Evolutionary conservation across 2,888 invertebrate genomes (phyloP).

Genomic region (Tachystola acroxantha): DNA sequence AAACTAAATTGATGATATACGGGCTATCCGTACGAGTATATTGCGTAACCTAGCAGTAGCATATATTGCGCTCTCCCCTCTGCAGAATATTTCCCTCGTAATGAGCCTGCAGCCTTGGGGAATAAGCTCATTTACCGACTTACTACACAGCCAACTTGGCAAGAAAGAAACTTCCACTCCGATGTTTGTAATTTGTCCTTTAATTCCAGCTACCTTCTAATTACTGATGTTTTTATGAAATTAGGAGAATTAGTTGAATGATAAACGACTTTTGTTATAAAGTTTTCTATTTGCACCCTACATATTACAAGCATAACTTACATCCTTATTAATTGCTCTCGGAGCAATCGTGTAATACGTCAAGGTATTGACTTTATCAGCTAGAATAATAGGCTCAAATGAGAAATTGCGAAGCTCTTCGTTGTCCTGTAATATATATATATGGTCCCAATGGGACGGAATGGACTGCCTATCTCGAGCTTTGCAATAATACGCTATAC

Average conservation of each 20-base stretch:
- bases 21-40: no score
- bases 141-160: constrained; percentile 46
- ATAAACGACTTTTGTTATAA: constrained; percentile 1
- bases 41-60: constrained; percentile 29
- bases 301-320: constrained; percentile 9
- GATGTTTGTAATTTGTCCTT: constrained; percentile 54
- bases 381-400: constrained; percentile 38
- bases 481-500: constrained; percentile 24
- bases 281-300: neutral
- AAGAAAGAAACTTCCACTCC: constrained; percentile 39
- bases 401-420: constrained; percentile 25
- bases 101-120: constrained; percentile 57
- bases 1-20: constrained; percentile 15
- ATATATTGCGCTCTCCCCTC: constrained; percentile 31
- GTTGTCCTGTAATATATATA: constrained; percentile 37
- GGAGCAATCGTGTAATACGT: constrained; percentile 26
- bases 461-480: constrained; percentile 18
- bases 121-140: constrained; percentile 60
- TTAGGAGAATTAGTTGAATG: constrained; percentile 9
- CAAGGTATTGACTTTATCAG: constrained; percentile 31
- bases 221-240: constrained; percentile 20
- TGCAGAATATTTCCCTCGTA: constrained; percentile 42
- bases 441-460: constrained; percentile 20
- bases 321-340: constrained; percentile 20
- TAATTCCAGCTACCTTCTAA: constrained; percentile 42